Evolutionary conservation across 2,888 invertebrate species (phyloP).

Genomic region (Drosophila incognita): DNA sequence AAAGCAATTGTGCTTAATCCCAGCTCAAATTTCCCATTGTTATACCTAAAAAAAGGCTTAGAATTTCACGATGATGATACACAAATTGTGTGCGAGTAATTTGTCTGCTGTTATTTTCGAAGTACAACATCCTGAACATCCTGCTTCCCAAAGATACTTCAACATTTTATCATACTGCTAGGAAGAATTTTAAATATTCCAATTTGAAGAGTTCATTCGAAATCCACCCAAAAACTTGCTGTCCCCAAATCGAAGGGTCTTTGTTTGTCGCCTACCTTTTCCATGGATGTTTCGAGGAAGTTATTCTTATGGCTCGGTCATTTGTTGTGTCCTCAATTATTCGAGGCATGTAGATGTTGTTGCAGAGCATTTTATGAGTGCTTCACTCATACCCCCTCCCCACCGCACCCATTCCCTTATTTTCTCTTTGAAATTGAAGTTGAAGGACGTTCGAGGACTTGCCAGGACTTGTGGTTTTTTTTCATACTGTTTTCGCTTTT

Average conservation of each 20-base stretch:
- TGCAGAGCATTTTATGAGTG: constrained; percentile 45
- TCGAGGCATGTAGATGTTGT: constrained; percentile 35
- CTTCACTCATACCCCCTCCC: too few relatives aligned
- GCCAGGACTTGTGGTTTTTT: constrained; percentile 10
- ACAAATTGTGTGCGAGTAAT: neutral
- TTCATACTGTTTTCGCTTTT: constrained; percentile 39
- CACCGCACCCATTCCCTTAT: neutral
- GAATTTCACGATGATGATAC: neutral
- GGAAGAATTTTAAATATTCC: neutral
- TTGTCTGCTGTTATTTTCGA: neutral
- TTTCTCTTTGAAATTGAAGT: constrained; percentile 39
- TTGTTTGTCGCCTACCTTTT: constrained; percentile 21
- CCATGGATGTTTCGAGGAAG: constrained; percentile 1
- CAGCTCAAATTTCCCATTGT: neutral
- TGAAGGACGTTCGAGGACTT: constrained; percentile 59
- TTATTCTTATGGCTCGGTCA: constrained; percentile 35
- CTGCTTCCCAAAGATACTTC: neutral
- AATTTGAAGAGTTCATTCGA: neutral
- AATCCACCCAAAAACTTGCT: neutral
- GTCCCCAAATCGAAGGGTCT: constrained; percentile 25
- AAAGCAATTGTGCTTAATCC: neutral
- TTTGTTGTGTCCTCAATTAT: constrained; percentile 40
- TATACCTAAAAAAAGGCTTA: neutral
- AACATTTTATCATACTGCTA: neutral
- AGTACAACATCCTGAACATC: neutral